A percentile compares a stretch with the other conserved stretches of the same genome.
Conservation (phyloP, 92 coral and sea anemone genomes). For the Parazoanthus atlanticus region DNA sequence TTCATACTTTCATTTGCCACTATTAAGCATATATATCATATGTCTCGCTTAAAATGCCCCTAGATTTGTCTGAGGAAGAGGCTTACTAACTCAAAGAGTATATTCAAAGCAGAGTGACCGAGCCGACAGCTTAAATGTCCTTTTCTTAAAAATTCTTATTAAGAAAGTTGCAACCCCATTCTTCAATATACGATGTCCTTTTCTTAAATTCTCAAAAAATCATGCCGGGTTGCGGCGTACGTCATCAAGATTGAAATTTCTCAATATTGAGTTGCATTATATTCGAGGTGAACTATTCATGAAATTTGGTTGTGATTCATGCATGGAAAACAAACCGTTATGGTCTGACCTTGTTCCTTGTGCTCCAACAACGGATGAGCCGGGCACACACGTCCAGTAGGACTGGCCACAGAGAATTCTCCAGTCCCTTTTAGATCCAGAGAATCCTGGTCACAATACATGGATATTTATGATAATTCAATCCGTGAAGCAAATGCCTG, state of each 20-base stretch:
- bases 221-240: slow-evolving; percentile 23
- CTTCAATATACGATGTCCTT: no score
- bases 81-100: neutral
- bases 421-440: neutral
- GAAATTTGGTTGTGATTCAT: slow-evolving; percentile 40
- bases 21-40: no score
- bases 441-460: neutral
- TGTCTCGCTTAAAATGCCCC: no score
- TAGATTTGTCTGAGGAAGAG: no score
- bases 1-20: no score
- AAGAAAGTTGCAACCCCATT: no score
- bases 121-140: slow-evolving; percentile 20
- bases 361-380: neutral
- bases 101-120: slow-evolving; percentile 7
- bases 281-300: slow-evolving; percentile 47
- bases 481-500: no score
- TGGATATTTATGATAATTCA: neutral
- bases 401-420: neutral
- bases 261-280: slow-evolving; percentile 16
- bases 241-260: slow-evolving; percentile 9
- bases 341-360: neutral
- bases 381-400: neutral
- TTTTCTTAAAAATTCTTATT: neutral
- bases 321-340: slow-evolving; percentile 2
- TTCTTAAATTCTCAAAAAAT: neutral